Conservation (phyloP, 2,113 vertebrate species). For the Labrus mixtus region DNA sequence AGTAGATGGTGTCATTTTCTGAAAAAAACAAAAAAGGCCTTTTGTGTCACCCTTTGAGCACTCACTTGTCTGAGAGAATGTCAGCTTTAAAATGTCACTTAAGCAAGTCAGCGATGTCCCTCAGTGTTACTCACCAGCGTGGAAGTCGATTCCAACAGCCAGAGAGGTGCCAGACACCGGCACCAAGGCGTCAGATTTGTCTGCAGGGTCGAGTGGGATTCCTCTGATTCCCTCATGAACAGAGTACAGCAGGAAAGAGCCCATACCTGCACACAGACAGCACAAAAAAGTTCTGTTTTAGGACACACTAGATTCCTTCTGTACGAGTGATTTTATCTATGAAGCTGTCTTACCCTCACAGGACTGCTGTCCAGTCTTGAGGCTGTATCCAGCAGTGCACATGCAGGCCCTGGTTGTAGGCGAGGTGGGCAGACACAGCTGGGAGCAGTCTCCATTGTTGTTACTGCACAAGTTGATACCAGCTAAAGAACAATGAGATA, state of each 20-base stretch:
- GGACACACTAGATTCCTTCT: background rate
- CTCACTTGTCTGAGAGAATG: background rate
- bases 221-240: constrained; percentile 97
- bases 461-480: constrained; percentile 92
- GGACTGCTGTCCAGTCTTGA: constrained; percentile 93
- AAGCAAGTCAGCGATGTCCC: background rate
- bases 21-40: constrained; percentile 24
- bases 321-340: background rate
- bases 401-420: constrained; percentile 91
- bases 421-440: constrained; percentile 95
- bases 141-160: constrained; percentile 97
- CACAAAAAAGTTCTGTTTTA: background rate
- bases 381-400: constrained; percentile 97
- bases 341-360: constrained; percentile 87
- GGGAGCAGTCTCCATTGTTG: constrained; percentile 95
- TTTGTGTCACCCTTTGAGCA: constrained; percentile 16
- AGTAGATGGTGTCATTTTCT: constrained; percentile 99
- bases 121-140: constrained; percentile 87
- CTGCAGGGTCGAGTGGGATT: constrained; percentile 93
- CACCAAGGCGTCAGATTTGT: constrained; percentile 96
- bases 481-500: constrained; percentile 31
- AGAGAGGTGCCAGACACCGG: constrained; percentile 95
- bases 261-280: constrained; percentile 87
- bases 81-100: constrained; percentile 27
- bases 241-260: constrained; percentile 95